Base-by-base conservation (phyloP, 2,888 invertebrate genomes). In the Andrena praecox region DNA sequence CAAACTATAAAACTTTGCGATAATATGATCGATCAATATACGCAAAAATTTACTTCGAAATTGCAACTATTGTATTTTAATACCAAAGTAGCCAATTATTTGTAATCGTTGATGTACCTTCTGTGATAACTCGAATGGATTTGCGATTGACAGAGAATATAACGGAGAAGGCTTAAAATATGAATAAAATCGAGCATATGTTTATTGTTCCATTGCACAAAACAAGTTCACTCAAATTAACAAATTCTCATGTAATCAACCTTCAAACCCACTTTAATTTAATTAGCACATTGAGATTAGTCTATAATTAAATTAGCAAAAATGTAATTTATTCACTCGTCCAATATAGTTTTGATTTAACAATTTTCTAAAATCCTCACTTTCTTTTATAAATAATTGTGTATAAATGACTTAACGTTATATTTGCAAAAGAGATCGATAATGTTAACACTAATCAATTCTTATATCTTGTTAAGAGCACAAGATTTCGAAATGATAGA, bases 221-320 rank as follows among this genome's bases (percentile, higher is more conserved):
- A 54, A 24, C 2, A 54, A 54, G 24, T 54, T 10, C 54, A 54
- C 8, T 20, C 54, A 24, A 10, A 24, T 24, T 54, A 54, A 54
- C 10, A 54, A 54, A 24, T 54, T 24, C 27, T 24, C 54, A 24
- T 24, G 20, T 54, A 54, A 54, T 54, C 54, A 54, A 54, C 24
- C 72, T 66, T 56, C 50, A n/a, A 73, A 84, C 80, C 80, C 62
- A 66, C 77, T 64, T 77, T 77, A 52, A 33, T 27, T 33, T 31
- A 12, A 16, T 12, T 12, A 35, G 29, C 2, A 27, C 33, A 64
- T 54, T 54, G 54, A 42, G 42, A 42, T 42, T 42, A 42, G 24
- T 84, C 10, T 54, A 20, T 10, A 54, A 54, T 27, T 54, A 54
- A 54, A 54, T 24, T 10, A 20, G 52, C 52, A 52, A 52, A 54